A percentile compares a stretch with the other conserved stretches of the same genome.
These are phyloP conservation scores for Nomada fucata DNA, from an alignment of 2,888 invertebrate genomes.

Conservation along the genomic window DNA sequence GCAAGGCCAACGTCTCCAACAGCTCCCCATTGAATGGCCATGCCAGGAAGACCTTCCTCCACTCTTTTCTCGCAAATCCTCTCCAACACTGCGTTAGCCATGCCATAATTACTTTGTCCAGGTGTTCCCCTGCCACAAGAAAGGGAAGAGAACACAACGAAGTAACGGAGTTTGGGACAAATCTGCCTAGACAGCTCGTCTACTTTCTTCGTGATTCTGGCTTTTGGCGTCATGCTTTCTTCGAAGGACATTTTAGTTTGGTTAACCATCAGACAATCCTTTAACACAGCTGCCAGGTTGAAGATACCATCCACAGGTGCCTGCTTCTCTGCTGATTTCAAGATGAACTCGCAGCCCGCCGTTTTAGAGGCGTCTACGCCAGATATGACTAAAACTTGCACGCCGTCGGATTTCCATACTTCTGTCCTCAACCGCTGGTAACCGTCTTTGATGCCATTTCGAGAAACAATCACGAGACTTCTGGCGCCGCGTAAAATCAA, in stretches of 20 bases:
- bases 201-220: conserved; percentile 86
- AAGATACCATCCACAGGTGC: conserved; percentile 88
- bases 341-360: conserved; percentile 89
- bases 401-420: conserved; percentile 90
- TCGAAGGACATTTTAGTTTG: conserved; percentile 85
- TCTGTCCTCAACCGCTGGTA: conserved; percentile 91
- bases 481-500: conserved; percentile 92
- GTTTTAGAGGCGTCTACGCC: conserved; percentile 89
- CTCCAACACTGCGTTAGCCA: conserved; percentile 90
- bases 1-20: conserved; percentile 91
- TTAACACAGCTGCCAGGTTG: conserved; percentile 87
- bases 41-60: conserved; percentile 84
- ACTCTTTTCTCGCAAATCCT: conserved; percentile 82
- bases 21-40: conserved; percentile 88
- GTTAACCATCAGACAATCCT: conserved; percentile 86
- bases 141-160: conserved; percentile 88
- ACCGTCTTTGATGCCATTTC: conserved; percentile 91
- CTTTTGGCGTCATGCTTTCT: conserved; percentile 87
- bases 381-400: conserved; percentile 88
- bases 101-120: conserved; percentile 89
- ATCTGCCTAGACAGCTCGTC: conserved; percentile 85
- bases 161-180: conserved; percentile 85
- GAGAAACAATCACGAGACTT: conserved; percentile 92
- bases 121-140: conserved; percentile 88
- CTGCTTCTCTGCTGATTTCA: conserved; percentile 85